phyloP scores from a whole-genome alignment of 2,888 invertebrate genomes.

The Glaucopsyche alexis region DNA sequence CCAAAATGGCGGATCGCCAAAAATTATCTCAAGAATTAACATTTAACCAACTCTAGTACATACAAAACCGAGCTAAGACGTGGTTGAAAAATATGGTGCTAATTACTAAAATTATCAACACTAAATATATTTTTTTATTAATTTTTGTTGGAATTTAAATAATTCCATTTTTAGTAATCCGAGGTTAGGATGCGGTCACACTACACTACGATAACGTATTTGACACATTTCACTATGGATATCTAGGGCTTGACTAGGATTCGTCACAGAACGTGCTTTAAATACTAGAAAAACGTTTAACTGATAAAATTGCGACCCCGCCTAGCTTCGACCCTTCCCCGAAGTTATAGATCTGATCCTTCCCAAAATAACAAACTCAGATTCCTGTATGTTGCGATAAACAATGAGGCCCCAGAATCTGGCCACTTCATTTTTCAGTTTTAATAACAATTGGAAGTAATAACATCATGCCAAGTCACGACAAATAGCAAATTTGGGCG shows the following conservation, averaged over 20 bases:
- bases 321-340: constrained; percentile 32
- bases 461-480: too few relatives aligned
- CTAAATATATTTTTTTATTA: not conserved
- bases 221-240: constrained; percentile 34
- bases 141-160: not conserved
- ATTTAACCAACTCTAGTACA: not conserved
- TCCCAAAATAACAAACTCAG: too few relatives aligned
- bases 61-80: not conserved
- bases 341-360: not conserved
- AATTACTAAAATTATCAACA: not conserved
- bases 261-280: constrained; percentile 62
- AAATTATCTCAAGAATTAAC: not conserved
- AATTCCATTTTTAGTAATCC: not conserved
- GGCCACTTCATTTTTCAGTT: too few relatives aligned
- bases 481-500: too few relatives aligned
- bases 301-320: constrained; percentile 60
- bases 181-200: constrained; percentile 14
- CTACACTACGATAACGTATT: not conserved
- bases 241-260: constrained; percentile 61
- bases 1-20: not conserved
- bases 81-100: not conserved
- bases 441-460: too few relatives aligned
- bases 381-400: too few relatives aligned
- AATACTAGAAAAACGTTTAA: constrained; percentile 61
- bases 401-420: too few relatives aligned